Evolutionary conservation across 2,888 invertebrate species (phyloP), one percentile per base, ranked within the genome.

Genomic region (Coecobrya sp.): DNA sequence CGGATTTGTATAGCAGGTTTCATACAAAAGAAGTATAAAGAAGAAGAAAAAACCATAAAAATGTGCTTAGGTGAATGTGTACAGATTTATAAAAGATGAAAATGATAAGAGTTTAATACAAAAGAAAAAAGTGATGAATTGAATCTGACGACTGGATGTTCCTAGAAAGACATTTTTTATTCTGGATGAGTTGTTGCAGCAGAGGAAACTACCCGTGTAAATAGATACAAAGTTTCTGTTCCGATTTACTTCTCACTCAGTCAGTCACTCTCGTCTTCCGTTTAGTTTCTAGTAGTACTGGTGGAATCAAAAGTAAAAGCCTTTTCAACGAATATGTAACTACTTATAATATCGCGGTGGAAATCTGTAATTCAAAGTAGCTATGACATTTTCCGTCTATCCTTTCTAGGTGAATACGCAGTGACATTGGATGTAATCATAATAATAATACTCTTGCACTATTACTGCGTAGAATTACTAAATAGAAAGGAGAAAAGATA

Each of bases 311-410:
- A n/a, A 65, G 81, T 81, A 81, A 84, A 84, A 84, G 84, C 65
- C 36, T 76, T 59, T 25, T 49, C 13, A 49, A 45, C 45, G 3
- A 45, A 13, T 65, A 36, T 52, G n/a, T 30, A 36, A n/a, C n/a
- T 36, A 36, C 36, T 36, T 36, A 4, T 36, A 36, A 36, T 36
- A 36, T 7, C 36, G 7, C 36, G 89, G 76, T 62, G 90, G 59
- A 84, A 90, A 92, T 92, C 85, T 92, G 92, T 85, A 92, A 88
- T 92, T 85, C 88, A 88, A 92, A 88, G 49, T 88, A 79, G 76
- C 79, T 79, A 27, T 76, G 70, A 27, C 27, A 16, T 36, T 79
- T 65, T 30, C 16, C 88, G 27, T 65, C 59, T 22, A 45, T 65
- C 52, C 22, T 8, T n/a, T 55, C n/a, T 42, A 65, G 42, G 36